These are phyloP conservation scores for Venustaconcha ellipsiformis DNA, from an alignment of 1,140 invertebrate species.

Conservation along the genomic window DNA sequence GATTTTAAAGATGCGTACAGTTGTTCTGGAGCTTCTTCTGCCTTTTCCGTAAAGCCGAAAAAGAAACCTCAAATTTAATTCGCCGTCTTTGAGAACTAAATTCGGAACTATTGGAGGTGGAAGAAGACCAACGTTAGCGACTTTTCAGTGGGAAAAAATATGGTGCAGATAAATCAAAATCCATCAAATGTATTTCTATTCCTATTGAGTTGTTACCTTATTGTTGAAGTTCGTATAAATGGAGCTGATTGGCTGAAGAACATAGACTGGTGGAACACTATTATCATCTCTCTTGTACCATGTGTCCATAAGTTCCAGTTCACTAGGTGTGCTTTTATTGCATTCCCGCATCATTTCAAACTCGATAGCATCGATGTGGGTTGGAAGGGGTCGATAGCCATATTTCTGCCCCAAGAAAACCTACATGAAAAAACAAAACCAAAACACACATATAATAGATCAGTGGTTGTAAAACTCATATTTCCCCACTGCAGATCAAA, in stretches of 20 bases:
- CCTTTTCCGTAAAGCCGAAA: no score
- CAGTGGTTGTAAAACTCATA: no score
- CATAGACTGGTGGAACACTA: conserved; percentile 89
- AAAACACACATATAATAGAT: conserved; percentile 14
- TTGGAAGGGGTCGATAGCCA: conserved; percentile 96
- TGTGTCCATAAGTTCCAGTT: conserved; percentile 86
- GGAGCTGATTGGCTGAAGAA: conserved; percentile 96
- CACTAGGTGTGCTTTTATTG: conserved; percentile 78
- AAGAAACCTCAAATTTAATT: no score
- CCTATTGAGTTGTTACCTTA: conserved; percentile 77
- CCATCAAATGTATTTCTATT: no score
- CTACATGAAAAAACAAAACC: conserved; percentile 60
- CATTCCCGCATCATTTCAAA: conserved; percentile 89
- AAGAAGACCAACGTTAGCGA: no score
- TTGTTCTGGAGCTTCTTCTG: no score
- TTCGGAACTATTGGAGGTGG: no score
- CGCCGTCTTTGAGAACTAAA: no score
- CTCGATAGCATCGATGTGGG: conserved; percentile 91
- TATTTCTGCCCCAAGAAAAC: conserved; percentile 98
- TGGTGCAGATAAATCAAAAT: no score
- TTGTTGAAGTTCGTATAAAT: conserved; percentile 98
- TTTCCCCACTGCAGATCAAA: no score
- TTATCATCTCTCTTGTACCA: conserved; percentile 99
- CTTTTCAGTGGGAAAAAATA: no score
- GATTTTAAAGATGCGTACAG: no score